A percentile compares a stretch with the other conserved stretches of the same genome.
Conservation (phyloP, 2,113 vertebrate genomes). For the Butastur rufipennis region DNA sequence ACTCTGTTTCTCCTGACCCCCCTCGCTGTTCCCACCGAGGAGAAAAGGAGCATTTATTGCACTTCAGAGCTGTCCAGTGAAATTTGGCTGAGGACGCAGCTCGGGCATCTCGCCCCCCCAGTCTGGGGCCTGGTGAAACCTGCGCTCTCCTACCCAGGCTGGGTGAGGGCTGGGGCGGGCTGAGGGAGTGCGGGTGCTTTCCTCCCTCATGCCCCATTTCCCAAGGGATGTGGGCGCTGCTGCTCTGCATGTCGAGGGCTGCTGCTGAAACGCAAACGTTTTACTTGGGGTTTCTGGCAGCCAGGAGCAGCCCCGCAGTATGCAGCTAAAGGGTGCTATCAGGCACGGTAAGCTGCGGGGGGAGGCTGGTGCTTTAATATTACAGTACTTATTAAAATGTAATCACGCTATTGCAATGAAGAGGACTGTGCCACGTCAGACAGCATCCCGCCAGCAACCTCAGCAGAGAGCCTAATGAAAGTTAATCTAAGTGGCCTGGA, state of each 20-base stretch:
- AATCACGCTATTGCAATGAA: accelerated
- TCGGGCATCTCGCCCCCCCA: not conserved
- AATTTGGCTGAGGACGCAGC: conserved; percentile 24
- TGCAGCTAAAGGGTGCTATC: not conserved
- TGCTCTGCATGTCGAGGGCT: accelerated
- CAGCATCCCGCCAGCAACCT: not conserved
- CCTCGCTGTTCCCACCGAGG: not conserved
- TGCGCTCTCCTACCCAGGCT: not conserved
- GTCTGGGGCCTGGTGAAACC: not conserved
- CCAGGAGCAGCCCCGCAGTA: not conserved
- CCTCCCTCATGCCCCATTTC: not conserved
- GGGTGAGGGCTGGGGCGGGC: not conserved
- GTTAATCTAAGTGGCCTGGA: not conserved
- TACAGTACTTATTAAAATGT: not conserved
- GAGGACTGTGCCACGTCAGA: not conserved
- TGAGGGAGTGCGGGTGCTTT: not conserved
- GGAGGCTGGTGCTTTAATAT: not conserved
- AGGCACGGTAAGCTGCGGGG: not conserved
- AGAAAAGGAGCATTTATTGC: not conserved
- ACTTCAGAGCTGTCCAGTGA: not conserved
- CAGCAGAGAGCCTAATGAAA: not conserved
- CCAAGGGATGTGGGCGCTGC: not conserved
- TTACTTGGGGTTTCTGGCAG: not conserved
- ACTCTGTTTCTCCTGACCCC: conserved; percentile 5
- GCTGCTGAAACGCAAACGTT: not conserved